Conservation (phyloP, 92 coral and sea anemone genomes). For the Siderastrea siderea region DNA sequence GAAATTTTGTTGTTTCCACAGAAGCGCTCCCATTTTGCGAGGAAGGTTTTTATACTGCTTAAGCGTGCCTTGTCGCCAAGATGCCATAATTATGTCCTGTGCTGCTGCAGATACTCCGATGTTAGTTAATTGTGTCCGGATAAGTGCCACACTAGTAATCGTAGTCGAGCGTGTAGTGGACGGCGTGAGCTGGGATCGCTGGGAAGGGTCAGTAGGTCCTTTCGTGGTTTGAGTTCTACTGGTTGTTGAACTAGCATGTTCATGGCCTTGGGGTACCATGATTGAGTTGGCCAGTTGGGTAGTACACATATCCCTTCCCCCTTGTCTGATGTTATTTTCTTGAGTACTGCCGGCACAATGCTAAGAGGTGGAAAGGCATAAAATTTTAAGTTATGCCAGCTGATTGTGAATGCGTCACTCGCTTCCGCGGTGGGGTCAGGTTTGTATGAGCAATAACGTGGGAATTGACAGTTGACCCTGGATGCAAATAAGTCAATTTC, state of each 20-base stretch:
- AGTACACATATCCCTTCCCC: slow-evolving; percentile 29
- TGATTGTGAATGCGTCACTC: slow-evolving; percentile 28
- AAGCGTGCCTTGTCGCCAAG: slow-evolving; percentile 37
- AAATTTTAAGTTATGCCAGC: slow-evolving; percentile 13
- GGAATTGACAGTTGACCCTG: not conserved
- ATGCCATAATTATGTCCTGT: no score
- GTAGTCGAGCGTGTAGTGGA: slow-evolving; percentile 35
- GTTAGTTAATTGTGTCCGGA: slow-evolving; percentile 32
- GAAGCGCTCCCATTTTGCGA: slow-evolving; percentile 24
- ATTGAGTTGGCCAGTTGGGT: slow-evolving; percentile 52
- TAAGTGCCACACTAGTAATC: slow-evolving; percentile 46
- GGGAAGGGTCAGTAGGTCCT: slow-evolving; percentile 31
- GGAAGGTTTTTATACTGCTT: slow-evolving; percentile 42
- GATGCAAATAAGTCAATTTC: no score
- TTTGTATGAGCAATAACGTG: not conserved
- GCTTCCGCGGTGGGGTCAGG: slow-evolving; percentile 33
- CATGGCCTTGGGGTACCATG: slow-evolving; percentile 53
- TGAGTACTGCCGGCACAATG: slow-evolving; percentile 21
- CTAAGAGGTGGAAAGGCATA: slow-evolving; percentile 49
- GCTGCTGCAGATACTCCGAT: slow-evolving; percentile 10
- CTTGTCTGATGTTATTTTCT: slow-evolving; percentile 34
- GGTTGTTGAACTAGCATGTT: slow-evolving; percentile 22
- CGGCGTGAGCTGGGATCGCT: slow-evolving; percentile 8
- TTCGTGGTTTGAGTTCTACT: slow-evolving; percentile 7
- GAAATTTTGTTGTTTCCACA: slow-evolving; percentile 8